Evolutionary conservation across 2,888 invertebrate species (phyloP).

Genomic region (Molorchus minor): DNA sequence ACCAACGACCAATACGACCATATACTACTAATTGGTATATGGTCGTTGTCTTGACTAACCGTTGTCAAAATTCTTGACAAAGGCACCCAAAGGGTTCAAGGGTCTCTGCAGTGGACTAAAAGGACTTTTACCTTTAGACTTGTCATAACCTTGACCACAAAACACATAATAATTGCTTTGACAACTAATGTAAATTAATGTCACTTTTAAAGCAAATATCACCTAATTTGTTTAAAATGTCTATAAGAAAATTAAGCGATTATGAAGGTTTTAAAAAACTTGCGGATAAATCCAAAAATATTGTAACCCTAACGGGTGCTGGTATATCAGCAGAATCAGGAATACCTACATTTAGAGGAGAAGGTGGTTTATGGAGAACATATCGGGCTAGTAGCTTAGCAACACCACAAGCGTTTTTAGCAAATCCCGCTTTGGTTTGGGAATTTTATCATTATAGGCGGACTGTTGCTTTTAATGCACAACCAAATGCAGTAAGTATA

Average conservation of each 20-base stretch:
- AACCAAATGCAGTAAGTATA: conserved; percentile 72
- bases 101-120: too few relatives aligned
- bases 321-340: conserved; percentile 97
- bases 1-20: too few relatives aligned
- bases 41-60: too few relatives aligned
- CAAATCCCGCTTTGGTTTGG: conserved; percentile 84
- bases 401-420: conserved; percentile 75
- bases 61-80: too few relatives aligned
- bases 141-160: too few relatives aligned
- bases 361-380: conserved; percentile 84
- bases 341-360: conserved; percentile 86
- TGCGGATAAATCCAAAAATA: conserved; percentile 66
- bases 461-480: conserved; percentile 76
- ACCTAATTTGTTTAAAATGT: conserved; percentile 36
- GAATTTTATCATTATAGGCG: conserved; percentile 89
- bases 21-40: too few relatives aligned
- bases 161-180: too few relatives aligned
- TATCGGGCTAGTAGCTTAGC: conserved; percentile 74
- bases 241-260: conserved; percentile 48
- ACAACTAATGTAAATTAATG: too few relatives aligned
- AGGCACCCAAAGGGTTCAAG: too few relatives aligned
- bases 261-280: conserved; percentile 67
- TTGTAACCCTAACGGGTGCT: conserved; percentile 89
- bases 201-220: not conserved
- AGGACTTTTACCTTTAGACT: too few relatives aligned